Evolutionary conservation across 2,888 invertebrate genomes (phyloP).

Genomic region (Timema cristinae): DNA sequence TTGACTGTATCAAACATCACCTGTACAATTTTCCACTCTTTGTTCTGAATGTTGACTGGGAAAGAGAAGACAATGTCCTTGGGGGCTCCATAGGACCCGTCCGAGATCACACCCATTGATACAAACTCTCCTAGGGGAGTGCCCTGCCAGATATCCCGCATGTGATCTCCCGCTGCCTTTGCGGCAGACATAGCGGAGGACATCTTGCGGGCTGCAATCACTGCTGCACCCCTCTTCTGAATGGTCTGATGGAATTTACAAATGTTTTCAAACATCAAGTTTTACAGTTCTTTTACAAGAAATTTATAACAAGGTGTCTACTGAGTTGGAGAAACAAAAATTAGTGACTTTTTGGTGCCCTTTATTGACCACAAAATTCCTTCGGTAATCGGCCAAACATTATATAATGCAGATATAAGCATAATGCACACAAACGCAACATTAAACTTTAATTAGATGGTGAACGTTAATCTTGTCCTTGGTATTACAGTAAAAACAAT

Average conservation of each 20-base stretch:
- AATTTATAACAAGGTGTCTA: too few species aligned
- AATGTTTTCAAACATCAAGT: too few species aligned
- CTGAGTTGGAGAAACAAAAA: too few species aligned
- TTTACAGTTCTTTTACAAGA: too few species aligned
- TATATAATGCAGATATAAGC: too few species aligned
- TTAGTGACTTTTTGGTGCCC: too few species aligned
- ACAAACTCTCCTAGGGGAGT: slow-evolving; percentile 72
- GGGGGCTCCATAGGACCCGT: slow-evolving; percentile 91
- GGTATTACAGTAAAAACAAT: too few species aligned
- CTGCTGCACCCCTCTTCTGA: slow-evolving; percentile 95
- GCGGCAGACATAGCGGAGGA: slow-evolving; percentile 99
- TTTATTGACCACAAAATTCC: too few species aligned
- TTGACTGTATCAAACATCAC: slow-evolving; percentile 37
- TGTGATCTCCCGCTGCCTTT: slow-evolving; percentile 97
- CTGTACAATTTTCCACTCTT: slow-evolving; percentile 82
- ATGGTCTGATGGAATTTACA: slow-evolving; percentile 58
- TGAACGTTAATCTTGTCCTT: too few species aligned
- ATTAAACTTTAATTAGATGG: too few species aligned
- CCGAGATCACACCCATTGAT: slow-evolving; percentile 96
- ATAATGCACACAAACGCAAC: too few species aligned
- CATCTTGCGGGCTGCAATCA: slow-evolving; percentile 95
- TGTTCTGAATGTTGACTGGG: slow-evolving; percentile 78
- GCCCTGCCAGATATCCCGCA: slow-evolving; percentile 94
- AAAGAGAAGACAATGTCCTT: slow-evolving; percentile 92
- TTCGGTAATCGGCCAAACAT: too few species aligned